Base-by-base conservation (phyloP, 35 echinoderm and acorn worm species). In the Diadema setosum region DNA sequence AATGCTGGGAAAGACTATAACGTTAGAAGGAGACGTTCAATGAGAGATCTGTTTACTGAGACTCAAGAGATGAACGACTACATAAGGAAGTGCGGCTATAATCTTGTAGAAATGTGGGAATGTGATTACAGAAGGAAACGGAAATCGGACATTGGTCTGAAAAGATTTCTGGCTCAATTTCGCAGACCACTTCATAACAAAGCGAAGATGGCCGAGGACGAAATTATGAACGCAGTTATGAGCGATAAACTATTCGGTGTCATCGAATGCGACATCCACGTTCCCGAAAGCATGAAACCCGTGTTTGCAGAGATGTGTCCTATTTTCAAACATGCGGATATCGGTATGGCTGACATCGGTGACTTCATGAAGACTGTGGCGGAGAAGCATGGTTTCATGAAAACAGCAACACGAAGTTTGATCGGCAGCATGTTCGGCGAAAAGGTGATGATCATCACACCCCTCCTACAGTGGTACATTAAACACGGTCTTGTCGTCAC, bases 391-490 rank as follows among this genome's bases (percentile, higher is more conserved):
- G 40, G 40, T 24, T 20, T 84, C 43, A 63, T 90, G 58, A 44
- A 36, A 0, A 31, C 52, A 35, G 58, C 88, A 6, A 26, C 49
- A 5, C 78, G 78, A 5, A 90, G 82, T 43, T 34, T 90, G 48
- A 84, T 90, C 18, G 81, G 81, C 11, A 64, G 74, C 37, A 81
- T 88, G 86, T 82, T 70, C 60, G 87, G 87, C 14, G 20, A 82
- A 3, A 83, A 43, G 20, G 44, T 90, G 0, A 39, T 90, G 24
- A 16, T 90, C 16, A 44, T 75, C 25, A 84, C 81, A n/a, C 88
- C 88, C n/a, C 39, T 90, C 17, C 41, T 90, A 27, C 42, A 35
- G 25, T 90, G 88, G 88, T 90, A 90, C 36, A n/a, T n/a, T n/a
- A n/a, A n/a, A n/a, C n/a, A n/a, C n/a, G n/a, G n/a, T n/a, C n/a